A percentile compares a stretch with the other conserved stretches of the same genome.
These are phyloP conservation scores for Eupsilia transversa DNA, from an alignment of 2,888 invertebrate species.

Conservation along the genomic window DNA sequence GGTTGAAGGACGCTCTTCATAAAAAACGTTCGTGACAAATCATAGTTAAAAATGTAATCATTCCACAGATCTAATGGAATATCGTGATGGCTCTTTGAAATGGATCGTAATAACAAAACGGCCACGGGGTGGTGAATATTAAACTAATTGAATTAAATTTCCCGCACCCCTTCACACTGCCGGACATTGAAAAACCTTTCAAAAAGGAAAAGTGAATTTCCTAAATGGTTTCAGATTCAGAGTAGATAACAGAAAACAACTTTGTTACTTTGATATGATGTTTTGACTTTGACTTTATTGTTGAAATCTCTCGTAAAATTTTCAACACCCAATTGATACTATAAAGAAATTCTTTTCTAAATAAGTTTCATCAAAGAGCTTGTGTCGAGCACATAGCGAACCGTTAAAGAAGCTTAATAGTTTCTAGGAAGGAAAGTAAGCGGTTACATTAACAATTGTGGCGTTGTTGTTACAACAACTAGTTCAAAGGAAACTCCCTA, in stretches of 20 bases:
- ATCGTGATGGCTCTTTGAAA: constrained; percentile 64
- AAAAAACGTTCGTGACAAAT: constrained; percentile 62
- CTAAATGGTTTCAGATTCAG: constrained; percentile 27
- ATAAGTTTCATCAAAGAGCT: constrained; percentile 62
- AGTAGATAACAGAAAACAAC: constrained; percentile 28
- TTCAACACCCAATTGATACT: constrained; percentile 47
- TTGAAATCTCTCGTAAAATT: constrained; percentile 37
- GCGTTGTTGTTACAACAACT: constrained; percentile 77
- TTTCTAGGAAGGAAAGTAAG: constrained; percentile 74
- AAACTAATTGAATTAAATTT: constrained; percentile 74
- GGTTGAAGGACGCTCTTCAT: constrained; percentile 16
- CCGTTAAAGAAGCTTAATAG: constrained; percentile 70
- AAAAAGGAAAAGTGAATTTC: constrained; percentile 50
- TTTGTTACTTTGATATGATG: constrained; percentile 21
- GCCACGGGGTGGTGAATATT: constrained; percentile 71
- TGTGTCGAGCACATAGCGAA: constrained; percentile 48
- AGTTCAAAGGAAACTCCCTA: constrained; percentile 88
- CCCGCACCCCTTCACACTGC: constrained; percentile 65
- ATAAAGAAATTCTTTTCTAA: constrained; percentile 45
- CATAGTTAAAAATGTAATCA: constrained; percentile 58
- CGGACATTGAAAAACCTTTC: constrained; percentile 56
- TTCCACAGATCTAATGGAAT: constrained; percentile 58
- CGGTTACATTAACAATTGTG: constrained; percentile 77
- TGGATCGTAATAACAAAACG: constrained; percentile 57
- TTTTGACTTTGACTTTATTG: no score